phyloP scores from a whole-genome alignment of 2,888 invertebrate species.

The Agrochola lychnidis region DNA sequence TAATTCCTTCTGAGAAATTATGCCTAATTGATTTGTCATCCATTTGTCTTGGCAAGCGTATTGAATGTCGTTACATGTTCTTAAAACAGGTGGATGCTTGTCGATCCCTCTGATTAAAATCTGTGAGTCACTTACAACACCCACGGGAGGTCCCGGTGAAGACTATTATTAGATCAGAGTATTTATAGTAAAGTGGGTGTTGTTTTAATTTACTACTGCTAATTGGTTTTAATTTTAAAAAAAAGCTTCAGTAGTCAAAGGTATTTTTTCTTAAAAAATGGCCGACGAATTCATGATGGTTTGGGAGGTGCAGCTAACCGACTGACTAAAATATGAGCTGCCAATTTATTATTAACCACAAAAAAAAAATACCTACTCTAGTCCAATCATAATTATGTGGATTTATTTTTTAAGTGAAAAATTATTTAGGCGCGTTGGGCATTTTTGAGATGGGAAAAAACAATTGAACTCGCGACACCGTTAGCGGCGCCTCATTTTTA shows the following conservation, averaged over 20 bases:
- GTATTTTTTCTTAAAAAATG: background rate
- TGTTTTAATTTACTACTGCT: slow-evolving; percentile 12
- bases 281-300: background rate
- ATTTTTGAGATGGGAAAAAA: too few relatives aligned
- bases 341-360: background rate
- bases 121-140: slow-evolving; percentile 49
- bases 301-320: background rate
- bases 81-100: slow-evolving; percentile 53
- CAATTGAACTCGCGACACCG: too few relatives aligned
- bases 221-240: slow-evolving; percentile 5
- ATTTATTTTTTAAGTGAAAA: too few relatives aligned
- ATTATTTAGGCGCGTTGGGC: too few relatives aligned
- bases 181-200: slow-evolving; percentile 29
- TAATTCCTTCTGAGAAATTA: slow-evolving; percentile 42
- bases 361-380: background rate
- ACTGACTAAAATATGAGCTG: background rate
- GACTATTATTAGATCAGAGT: slow-evolving; percentile 38
- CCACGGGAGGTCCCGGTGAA: slow-evolving; percentile 49
- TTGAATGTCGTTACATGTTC: slow-evolving; percentile 21
- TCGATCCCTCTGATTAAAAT: slow-evolving; percentile 48
- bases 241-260: background rate
- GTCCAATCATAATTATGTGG: too few relatives aligned
- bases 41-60: slow-evolving; percentile 45
- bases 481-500: too few relatives aligned
- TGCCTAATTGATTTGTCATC: slow-evolving; percentile 46